Conservation (phyloP, 2,888 invertebrate genomes). For the Andrena bucephala region DNA sequence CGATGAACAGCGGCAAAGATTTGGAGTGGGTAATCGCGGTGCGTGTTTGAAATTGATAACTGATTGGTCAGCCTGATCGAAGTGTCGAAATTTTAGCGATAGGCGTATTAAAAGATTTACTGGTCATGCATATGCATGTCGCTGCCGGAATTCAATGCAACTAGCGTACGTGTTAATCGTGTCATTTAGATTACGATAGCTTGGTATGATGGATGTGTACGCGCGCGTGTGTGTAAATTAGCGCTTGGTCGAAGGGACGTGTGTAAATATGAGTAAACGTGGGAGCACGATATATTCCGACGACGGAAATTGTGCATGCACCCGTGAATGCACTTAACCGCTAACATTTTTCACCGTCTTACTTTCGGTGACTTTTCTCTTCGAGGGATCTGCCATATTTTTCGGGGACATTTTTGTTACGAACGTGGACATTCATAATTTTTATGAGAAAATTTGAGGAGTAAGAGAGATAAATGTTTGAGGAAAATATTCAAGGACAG, state of each 20-base stretch:
- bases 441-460: too few relatives aligned
- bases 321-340: too few relatives aligned
- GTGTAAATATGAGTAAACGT: background rate
- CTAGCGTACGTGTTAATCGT: conserved; percentile 34
- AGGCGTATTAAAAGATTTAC: conserved; percentile 42
- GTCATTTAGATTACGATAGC: conserved; percentile 17
- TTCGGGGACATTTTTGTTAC: too few relatives aligned
- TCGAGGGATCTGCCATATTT: too few relatives aligned
- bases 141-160: conserved; percentile 26
- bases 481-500: background rate
- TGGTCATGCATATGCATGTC: conserved; percentile 28
- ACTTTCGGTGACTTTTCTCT: too few relatives aligned
- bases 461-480: too few relatives aligned
- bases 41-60: conserved; percentile 42
- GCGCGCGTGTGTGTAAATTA: background rate
- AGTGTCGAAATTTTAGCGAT: conserved; percentile 20
- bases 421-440: too few relatives aligned
- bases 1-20: background rate
- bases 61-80: conserved; percentile 38
- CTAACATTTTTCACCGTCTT: too few relatives aligned
- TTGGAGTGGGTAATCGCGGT: conserved; percentile 22
- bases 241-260: background rate
- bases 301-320: too few relatives aligned
- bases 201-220: background rate
- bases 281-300: too few relatives aligned